A percentile compares a stretch with the other conserved stretches of the same genome.
These are phyloP conservation scores for Drosophila pseudoobscura DNA, from an alignment of 1,140 invertebrate genomes.

Conservation along the genomic window DNA sequence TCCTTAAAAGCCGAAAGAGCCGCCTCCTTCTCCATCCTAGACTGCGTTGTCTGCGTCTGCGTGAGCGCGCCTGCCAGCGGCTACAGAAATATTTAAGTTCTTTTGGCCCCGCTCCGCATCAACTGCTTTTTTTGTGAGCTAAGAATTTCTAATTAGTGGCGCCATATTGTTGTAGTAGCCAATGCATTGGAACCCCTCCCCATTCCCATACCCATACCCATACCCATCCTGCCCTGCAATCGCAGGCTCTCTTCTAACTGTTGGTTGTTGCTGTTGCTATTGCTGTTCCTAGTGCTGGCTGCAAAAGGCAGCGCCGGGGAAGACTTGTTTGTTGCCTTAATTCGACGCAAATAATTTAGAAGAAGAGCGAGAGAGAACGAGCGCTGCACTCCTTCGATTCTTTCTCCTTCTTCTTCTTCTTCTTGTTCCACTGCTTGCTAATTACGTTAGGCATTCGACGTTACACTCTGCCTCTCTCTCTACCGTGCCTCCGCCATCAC, in stretches of 20 bases:
- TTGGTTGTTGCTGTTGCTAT: slow-evolving; percentile 21
- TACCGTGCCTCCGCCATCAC: background rate
- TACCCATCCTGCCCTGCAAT: slow-evolving; percentile 24
- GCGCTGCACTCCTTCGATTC: slow-evolving; percentile 25
- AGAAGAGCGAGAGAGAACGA: slow-evolving; percentile 22
- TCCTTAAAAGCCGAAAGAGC: slow-evolving; percentile 72
- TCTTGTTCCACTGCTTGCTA: slow-evolving; percentile 45
- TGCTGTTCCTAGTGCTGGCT: background rate
- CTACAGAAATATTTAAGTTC: slow-evolving; percentile 60
- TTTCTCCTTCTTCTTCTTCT: slow-evolving; percentile 7
- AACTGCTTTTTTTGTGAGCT: slow-evolving; percentile 63
- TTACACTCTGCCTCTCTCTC: slow-evolving; percentile 45
- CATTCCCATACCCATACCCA: background rate
- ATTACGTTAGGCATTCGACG: slow-evolving; percentile 77
- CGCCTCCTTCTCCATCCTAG: slow-evolving; percentile 24
- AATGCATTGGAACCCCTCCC: slow-evolving; percentile 32
- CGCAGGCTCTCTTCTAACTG: slow-evolving; percentile 49
- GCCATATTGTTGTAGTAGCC: slow-evolving; percentile 72
- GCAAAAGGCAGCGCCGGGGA: slow-evolving; percentile 17
- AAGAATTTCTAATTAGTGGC: slow-evolving; percentile 81
- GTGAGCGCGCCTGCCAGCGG: slow-evolving; percentile 39
- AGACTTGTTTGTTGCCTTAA: slow-evolving; percentile 75
- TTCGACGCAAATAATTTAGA: slow-evolving; percentile 72
- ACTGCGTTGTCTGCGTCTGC: slow-evolving; percentile 29
- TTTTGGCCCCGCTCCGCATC: slow-evolving; percentile 29